Percentiles rank a stretch among this genome's conserved stretches.
phyloP scores from a whole-genome alignment of 2,797 vertebrate species.

The Rhinella marina region DNA sequence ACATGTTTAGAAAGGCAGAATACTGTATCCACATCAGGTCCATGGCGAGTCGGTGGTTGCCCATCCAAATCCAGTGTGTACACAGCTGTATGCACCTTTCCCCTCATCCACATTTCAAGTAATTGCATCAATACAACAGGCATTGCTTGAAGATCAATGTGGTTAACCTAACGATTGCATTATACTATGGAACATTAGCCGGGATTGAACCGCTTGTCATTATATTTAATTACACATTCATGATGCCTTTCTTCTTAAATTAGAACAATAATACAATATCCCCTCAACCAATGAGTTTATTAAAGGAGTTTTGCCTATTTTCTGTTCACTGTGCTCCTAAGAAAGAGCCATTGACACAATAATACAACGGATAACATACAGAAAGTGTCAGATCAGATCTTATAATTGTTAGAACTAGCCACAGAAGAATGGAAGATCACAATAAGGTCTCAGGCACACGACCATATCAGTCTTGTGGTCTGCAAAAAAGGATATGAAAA shows the following conservation, averaged over 20 bases:
- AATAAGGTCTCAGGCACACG: too few relatives aligned
- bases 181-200: constrained; percentile 29
- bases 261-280: not conserved
- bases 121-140: constrained; percentile 36
- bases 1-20: not conserved
- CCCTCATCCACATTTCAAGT: constrained; percentile 24
- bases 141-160: constrained; percentile 39
- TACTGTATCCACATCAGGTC: not conserved
- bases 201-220: constrained; percentile 24
- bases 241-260: not conserved
- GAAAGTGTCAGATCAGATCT: too few relatives aligned
- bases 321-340: not conserved
- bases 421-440: too few relatives aligned
- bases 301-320: not conserved
- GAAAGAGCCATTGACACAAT: too few relatives aligned
- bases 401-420: too few relatives aligned
- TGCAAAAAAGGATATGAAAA: too few relatives aligned
- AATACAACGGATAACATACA: too few relatives aligned
- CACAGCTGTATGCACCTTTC: constrained; percentile 39
- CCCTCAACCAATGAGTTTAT: not conserved
- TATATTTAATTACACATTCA: constrained; percentile 42
- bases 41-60: not conserved
- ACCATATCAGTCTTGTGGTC: too few relatives aligned
- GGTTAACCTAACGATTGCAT: constrained; percentile 44
- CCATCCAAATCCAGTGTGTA: constrained; percentile 42